Conservation (phyloP, 2,113 vertebrate genomes). For the Aegotheles bennettii region DNA sequence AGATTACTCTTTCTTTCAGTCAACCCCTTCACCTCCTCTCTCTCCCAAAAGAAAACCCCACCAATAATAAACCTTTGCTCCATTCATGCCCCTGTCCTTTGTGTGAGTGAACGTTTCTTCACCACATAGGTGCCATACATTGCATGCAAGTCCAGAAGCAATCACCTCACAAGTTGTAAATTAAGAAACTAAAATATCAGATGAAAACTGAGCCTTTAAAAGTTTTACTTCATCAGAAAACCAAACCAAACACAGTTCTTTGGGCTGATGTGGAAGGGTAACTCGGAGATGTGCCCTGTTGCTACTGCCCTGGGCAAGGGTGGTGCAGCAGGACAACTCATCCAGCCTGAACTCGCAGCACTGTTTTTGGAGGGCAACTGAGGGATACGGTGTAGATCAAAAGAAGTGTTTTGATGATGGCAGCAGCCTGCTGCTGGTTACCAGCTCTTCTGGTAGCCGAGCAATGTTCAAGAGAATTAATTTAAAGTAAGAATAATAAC, state of each 20-base stretch:
- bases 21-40: background rate
- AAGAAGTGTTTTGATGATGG: background rate
- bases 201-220: background rate
- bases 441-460: background rate
- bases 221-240: background rate
- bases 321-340: background rate
- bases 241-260: background rate
- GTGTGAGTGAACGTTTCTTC: background rate
- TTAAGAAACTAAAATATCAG: background rate
- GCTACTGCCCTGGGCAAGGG: background rate
- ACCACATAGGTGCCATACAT: background rate
- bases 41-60: background rate
- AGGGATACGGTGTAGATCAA: background rate
- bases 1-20: background rate
- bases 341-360: background rate
- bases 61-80: background rate
- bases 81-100: rapidly evolving
- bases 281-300: background rate
- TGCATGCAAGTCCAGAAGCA: background rate
- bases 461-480: background rate
- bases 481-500: background rate
- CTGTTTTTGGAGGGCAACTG: background rate
- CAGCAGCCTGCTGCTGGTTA: background rate
- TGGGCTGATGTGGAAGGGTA: background rate
- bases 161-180: background rate